Evolutionary conservation across 2,113 vertebrate species (phyloP), one percentile per base, ranked within the genome.

Genomic region (Myotis davidii): DNA sequence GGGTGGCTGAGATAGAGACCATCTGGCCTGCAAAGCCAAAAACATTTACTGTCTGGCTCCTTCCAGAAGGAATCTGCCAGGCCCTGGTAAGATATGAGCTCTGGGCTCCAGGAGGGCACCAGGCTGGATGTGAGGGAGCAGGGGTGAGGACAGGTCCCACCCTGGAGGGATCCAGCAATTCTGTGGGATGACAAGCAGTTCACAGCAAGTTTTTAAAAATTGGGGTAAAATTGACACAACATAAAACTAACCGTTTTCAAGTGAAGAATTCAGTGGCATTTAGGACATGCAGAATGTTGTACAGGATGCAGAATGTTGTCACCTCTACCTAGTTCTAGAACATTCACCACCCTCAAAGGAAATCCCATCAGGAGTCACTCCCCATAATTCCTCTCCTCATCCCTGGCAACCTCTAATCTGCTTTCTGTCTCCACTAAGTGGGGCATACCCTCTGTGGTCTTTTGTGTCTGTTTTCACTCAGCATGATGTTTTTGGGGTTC

Each of bases 201-300:
- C 72, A 85, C 8, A 52, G 72, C 27, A 70, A 70, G 3, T 65
- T 73, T 90, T 39, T 67, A 27, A 11, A 27, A 52, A 54, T 39
- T 67, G 69, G 48, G 17, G 18, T 50, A 73, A 76, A 69, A 69
- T 7, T 37, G 11, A 61, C n/a, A 32, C 9, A 67, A 67, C 18
- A 32, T 69, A 92, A 90, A 65, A 45, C 27, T 42, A 42, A 74
- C 29, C 48, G 17, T 78, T 93, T 70, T 82, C 42, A 92, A 77
- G 27, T n/a, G n/a, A 76, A 70, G 20, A 27, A 69, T 34, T 61
- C 61, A 37, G 23, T 34, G 78, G 29, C 29, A 29, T 12, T 45
- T 21, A 89, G 45, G n/a, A 34, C 67, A n/a, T 20, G 77, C 72
- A 59, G 61, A 5, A 3, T 16, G 16, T 21, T 61, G 77, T 39